phyloP scores from a whole-genome alignment of 2,888 invertebrate genomes.

The Pammene fasciana region DNA sequence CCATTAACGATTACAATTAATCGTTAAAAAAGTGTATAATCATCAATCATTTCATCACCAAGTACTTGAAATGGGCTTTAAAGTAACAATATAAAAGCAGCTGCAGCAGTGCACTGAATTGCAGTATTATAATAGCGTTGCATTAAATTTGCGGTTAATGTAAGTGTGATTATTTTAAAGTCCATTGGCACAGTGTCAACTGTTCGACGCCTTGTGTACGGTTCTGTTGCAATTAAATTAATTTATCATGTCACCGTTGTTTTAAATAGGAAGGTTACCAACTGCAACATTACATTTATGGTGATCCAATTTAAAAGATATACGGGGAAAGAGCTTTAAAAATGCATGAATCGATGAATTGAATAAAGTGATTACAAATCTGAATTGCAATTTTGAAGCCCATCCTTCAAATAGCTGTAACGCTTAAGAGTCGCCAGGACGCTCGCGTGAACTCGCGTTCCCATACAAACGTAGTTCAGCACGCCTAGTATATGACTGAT shows the following conservation, averaged over 20 bases:
- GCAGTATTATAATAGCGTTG: conserved; percentile 22
- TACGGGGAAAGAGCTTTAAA: conserved; percentile 5
- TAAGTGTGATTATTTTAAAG: conserved; percentile 35
- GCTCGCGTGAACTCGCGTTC: too few species aligned
- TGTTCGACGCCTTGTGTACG: conserved; percentile 57
- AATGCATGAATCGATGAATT: neutral
- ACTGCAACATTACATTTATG: neutral
- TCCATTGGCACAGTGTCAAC: conserved; percentile 40
- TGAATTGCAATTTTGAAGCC: conserved; percentile 16
- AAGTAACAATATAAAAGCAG: conserved; percentile 24
- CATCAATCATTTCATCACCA: conserved; percentile 36
- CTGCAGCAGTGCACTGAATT: conserved; percentile 4
- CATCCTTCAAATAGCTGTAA: conserved; percentile 2
- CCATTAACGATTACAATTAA: conserved; percentile 16
- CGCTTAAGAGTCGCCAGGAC: too few species aligned
- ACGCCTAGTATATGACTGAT: too few species aligned
- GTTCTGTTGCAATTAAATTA: conserved; percentile 75
- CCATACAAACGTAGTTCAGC: too few species aligned
- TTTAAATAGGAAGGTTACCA: conserved; percentile 52
- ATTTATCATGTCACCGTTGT: conserved; percentile 70
- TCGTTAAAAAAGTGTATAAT: conserved; percentile 11
- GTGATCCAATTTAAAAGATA: neutral
- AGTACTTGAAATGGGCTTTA: conserved; percentile 27
- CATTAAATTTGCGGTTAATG: conserved; percentile 27
- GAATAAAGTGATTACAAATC: conserved; percentile 2